Evolutionary conservation across 2,888 invertebrate species (phyloP), one percentile per base, ranked within the genome.

Genomic region (Neoaliturus tenellus): DNA sequence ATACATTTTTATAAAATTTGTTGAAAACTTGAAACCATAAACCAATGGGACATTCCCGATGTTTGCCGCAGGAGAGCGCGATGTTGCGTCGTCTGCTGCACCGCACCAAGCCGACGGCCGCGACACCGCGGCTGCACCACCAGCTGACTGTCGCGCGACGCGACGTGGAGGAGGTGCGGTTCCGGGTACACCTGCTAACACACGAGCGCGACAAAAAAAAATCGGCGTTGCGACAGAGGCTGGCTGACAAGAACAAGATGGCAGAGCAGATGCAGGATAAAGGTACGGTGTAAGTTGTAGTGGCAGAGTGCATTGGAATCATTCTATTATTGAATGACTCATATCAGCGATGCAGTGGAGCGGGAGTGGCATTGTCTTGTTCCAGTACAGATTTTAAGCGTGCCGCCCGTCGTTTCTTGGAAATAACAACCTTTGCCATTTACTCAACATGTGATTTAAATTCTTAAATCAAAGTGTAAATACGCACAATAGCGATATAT

Each of bases 201-300:
- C 94, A 95, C 85, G 96, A 96, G 89, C 92, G 94, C 87, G 93
- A 94, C 83, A 92, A 93, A 88, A 94, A 94, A 88, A 91, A 93
- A 86, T 93, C 92, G 0, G 92, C 92, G 87, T 91, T 95, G 85
- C 91, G 94, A 87, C 91, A 92, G 69, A 83, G 84, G n/a, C 95
- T 94, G 90, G 93, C 94, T 88, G 93, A 91, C 88, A 93, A 94
- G 86, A 92, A 92, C 55, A 92, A 92, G 82, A 89, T 95, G 73
- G 92, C 93, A 48, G 95, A 96, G 87, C 92, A 93, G 86, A 96
- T 95, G 89, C 94, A 94, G 88, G 94, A 95, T 89, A 92, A 92
- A 88, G 93, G 95, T 95, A 91, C 90, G 90, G 85, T 8, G 23
- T 23, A 10, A 3, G 44, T 12, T 14, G 14, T 4, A 17, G 17